Percentiles rank a stretch among this genome's conserved stretches.
Evolutionary conservation across 2,113 vertebrate genomes (phyloP).

Genomic region (Eupsittula cactorum): DNA sequence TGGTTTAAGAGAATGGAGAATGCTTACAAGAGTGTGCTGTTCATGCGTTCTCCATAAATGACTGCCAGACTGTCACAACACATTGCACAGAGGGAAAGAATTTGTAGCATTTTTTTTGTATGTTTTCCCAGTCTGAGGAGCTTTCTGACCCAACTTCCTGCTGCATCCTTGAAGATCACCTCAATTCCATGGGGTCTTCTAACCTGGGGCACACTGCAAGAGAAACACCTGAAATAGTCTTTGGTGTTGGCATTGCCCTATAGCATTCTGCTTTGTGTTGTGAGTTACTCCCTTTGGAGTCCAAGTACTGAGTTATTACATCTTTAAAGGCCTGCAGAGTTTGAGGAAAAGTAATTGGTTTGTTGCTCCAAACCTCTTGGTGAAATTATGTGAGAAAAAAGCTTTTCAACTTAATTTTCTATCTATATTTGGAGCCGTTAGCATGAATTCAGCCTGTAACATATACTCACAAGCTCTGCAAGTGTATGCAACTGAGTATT

Average conservation of each 20-base stretch:
- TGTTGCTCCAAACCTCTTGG: constrained; percentile 55
- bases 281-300: constrained; percentile 53
- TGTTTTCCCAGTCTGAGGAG: not conserved
- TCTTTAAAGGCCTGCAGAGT: constrained; percentile 54
- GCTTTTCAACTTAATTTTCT: constrained; percentile 57
- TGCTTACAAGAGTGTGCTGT: not conserved
- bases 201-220: not conserved
- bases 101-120: not conserved
- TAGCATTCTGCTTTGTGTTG: constrained; percentile 31
- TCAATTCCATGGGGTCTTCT: not conserved
- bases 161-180: not conserved
- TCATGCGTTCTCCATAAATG: not conserved
- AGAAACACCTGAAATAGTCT: constrained; percentile 43
- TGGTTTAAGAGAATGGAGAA: not conserved
- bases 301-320: constrained; percentile 18
- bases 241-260: constrained; percentile 45
- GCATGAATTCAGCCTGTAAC: constrained; percentile 17
- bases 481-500: not conserved
- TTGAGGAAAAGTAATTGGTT: constrained; percentile 61
- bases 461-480: not conserved
- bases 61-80: not conserved
- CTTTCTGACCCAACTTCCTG: not conserved
- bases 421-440: constrained; percentile 25
- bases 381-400: constrained; percentile 35
- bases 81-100: not conserved